phyloP scores from a whole-genome alignment of 2,888 invertebrate genomes.

The Colletes collaris region DNA sequence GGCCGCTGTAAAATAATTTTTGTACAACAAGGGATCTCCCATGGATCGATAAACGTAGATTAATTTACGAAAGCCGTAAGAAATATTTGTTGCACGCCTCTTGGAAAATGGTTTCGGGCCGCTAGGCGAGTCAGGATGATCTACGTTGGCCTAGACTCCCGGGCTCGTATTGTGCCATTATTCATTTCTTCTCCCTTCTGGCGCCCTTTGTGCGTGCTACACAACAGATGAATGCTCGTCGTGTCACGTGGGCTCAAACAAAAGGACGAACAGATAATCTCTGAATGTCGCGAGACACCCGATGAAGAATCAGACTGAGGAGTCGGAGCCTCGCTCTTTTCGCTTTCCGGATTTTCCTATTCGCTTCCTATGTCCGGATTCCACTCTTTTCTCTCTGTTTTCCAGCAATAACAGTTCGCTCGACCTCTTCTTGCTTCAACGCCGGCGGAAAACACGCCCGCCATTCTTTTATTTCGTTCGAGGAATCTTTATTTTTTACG shows the following conservation, averaged over 20 bases:
- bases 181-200: conserved; percentile 12
- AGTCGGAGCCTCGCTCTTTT: background rate
- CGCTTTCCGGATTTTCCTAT: conserved; percentile 19
- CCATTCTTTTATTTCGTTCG: too few relatives aligned
- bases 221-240: conserved; percentile 17
- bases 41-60: too few relatives aligned
- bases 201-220: conserved; percentile 9
- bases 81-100: background rate
- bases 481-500: too few relatives aligned
- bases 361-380: conserved; percentile 2
- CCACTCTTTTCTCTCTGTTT: background rate
- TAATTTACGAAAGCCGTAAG: too few relatives aligned
- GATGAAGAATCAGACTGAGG: conserved; percentile 12
- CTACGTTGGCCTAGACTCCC: conserved; percentile 4
- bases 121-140: background rate
- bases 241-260: conserved; percentile 11
- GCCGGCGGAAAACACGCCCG: too few relatives aligned
- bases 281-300: conserved; percentile 31
- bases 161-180: conserved; percentile 12
- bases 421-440: too few relatives aligned
- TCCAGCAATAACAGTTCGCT: background rate
- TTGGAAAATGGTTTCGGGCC: background rate
- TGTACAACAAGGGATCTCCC: too few relatives aligned
- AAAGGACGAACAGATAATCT: conserved; percentile 35
- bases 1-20: too few relatives aligned